Evolutionary conservation across 1,140 invertebrate species (phyloP), one percentile per base, ranked within the genome.

Genomic region (Bacillus rossius): DNA sequence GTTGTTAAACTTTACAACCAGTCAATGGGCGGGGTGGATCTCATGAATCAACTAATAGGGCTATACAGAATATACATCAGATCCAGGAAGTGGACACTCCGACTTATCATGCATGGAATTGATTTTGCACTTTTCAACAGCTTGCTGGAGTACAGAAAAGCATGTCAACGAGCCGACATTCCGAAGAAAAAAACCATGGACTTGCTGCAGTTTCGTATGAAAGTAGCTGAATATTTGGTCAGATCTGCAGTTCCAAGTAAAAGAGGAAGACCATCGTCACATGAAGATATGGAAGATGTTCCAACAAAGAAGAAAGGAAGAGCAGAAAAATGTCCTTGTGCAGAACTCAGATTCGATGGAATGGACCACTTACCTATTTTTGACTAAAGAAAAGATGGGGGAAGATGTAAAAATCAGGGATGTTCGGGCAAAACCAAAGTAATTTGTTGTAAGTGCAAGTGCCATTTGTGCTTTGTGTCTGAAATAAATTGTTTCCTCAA

Each of bases 11-110:
- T 49, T 14, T 73, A 73, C 45, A 72, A 73, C 64, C 64, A 66
- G 26, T 64, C 64, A 10, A 74, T 73, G 69, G 72, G 72, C 41
- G 72, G 70, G 51, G 73, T 75, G 13, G 71, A 74, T 60, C 62
- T 66, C n/a, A 47, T 70, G 54, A 70, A 75, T 65, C 61, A 61
- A 47, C 54, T 65, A 8, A 56, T 68, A n/a, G 50, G 47, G 38
- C 20, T 61, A 8, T 69, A 71, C 52, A 22, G 64, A 26, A 68
- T 61, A 17, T 67, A 61, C 51, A 61, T 67, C 26, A 61, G 60
- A 61, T 68, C 64, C 13, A 60, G 60, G 64, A 71, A 72, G 65
- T 69, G 66, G 66, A 71, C 66, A 49, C 17, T 70, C 22, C 57
- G 65, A 37, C 49, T 19, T 55, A 7, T 40, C 50, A 7, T 53